These are phyloP conservation scores for Pteropus alecto DNA, from an alignment of 2,113 vertebrate genomes.

Conservation along the genomic window DNA sequence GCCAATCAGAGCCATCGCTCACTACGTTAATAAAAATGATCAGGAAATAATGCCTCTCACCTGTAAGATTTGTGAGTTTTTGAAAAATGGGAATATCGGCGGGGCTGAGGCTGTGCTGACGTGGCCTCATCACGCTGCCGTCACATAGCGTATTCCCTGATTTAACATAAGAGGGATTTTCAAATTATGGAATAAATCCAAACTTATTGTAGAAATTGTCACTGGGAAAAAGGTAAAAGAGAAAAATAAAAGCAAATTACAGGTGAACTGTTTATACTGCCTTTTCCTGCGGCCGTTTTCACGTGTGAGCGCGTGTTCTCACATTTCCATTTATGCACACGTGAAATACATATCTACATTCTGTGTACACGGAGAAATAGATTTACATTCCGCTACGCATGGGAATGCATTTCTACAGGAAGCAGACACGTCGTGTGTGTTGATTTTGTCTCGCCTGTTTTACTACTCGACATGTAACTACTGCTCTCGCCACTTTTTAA, in stretches of 20 bases:
- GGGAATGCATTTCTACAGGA: not conserved
- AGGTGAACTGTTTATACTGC: not conserved
- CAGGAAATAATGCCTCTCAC: not conserved
- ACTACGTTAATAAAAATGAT: no score
- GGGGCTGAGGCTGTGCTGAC: rapidly evolving
- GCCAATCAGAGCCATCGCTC: no score
- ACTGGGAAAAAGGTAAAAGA: not conserved
- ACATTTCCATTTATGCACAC: rapidly evolving
- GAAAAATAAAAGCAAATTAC: not conserved
- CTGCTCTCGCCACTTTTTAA: no score
- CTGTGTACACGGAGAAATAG: not conserved
- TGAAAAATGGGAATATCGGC: not conserved
- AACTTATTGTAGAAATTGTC: not conserved
- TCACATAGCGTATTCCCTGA: no score
- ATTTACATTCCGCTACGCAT: no score
- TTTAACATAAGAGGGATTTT: not conserved
- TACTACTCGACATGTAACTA: rapidly evolving
- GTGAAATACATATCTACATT: not conserved
- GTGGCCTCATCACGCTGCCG: rapidly evolving
- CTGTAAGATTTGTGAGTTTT: not conserved
- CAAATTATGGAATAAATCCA: not conserved
- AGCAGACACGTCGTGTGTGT: rapidly evolving
- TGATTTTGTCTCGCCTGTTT: not conserved
- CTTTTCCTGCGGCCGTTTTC: no score
- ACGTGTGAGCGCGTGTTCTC: not conserved